phyloP scores from a whole-genome alignment of 2,888 invertebrate species.

The Cerastis leucographa region DNA sequence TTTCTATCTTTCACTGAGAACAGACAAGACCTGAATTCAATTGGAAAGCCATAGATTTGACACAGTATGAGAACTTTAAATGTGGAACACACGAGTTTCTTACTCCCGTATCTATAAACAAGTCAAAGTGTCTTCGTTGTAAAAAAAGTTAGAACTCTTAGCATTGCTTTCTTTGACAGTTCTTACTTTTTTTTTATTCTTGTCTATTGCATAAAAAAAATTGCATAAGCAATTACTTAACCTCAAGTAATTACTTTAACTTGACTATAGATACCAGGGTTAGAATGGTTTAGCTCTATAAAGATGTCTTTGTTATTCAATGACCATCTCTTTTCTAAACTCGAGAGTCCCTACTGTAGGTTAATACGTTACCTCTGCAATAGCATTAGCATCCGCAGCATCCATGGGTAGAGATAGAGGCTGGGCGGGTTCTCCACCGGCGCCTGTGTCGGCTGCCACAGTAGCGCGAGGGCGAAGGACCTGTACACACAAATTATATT shows the following conservation, averaged over 20 bases:
- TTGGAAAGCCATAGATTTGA: not conserved
- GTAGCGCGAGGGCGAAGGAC: slow-evolving; percentile 87
- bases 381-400: slow-evolving; percentile 99
- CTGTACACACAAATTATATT: slow-evolving; percentile 65
- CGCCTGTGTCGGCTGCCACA: slow-evolving; percentile 82
- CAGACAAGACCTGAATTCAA: not conserved
- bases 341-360: not conserved
- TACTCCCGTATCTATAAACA: too few relatives aligned
- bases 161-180: too few relatives aligned
- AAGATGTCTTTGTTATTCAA: not conserved
- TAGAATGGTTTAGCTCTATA: not conserved
- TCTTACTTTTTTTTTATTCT: too few relatives aligned
- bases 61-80: not conserved
- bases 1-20: not conserved
- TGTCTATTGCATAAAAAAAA: too few relatives aligned
- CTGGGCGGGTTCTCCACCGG: slow-evolving; percentile 90
- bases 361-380: slow-evolving; percentile 93
- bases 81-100: not conserved
- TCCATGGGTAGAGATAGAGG: slow-evolving; percentile 94
- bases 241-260: too few relatives aligned
- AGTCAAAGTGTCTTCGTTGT: too few relatives aligned
- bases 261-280: too few relatives aligned
- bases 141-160: too few relatives aligned
- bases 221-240: too few relatives aligned
- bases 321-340: not conserved